Percentiles rank a stretch among this genome's conserved stretches.
Evolutionary conservation across 2,888 invertebrate species (phyloP).

Genomic region (Toxonevra muliebris): DNA sequence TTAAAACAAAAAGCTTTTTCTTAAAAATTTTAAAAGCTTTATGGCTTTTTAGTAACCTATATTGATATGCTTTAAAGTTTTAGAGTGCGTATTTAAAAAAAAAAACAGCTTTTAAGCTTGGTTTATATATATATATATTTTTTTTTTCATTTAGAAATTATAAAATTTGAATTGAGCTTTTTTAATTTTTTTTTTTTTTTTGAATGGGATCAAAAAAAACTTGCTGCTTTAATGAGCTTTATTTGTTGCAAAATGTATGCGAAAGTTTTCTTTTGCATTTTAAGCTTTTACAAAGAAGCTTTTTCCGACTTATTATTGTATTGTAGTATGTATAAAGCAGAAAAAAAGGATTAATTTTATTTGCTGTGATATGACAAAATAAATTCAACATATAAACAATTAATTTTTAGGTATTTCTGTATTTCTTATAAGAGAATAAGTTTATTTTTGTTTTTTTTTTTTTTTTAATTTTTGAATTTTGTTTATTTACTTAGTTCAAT

Average conservation of each 20-base stretch:
- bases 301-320: too few species aligned
- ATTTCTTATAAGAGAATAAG: too few species aligned
- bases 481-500: too few species aligned
- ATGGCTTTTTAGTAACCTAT: conserved; percentile 12
- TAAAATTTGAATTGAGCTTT: neutral
- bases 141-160: conserved; percentile 18
- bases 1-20: conserved; percentile 43
- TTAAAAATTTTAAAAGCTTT: conserved; percentile 39
- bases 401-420: too few species aligned
- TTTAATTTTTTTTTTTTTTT: conserved; percentile 1
- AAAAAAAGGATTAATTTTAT: too few species aligned
- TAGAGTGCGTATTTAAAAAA: conserved; percentile 2
- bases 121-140: conserved; percentile 9
- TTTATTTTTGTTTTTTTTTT: too few species aligned
- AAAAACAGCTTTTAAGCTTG: conserved; percentile 21
- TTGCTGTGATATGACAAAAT: too few species aligned
- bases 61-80: too few species aligned
- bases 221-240: conserved; percentile 49
- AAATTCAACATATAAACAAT: too few species aligned
- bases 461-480: too few species aligned
- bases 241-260: conserved; percentile 16
- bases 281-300: too few species aligned
- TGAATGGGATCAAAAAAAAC: conserved; percentile 38
- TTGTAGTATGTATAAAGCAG: too few species aligned
- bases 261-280: neutral